These are phyloP conservation scores for Yponomeuta evonymella DNA, from an alignment of 2,888 invertebrate species.

Conservation along the genomic window DNA sequence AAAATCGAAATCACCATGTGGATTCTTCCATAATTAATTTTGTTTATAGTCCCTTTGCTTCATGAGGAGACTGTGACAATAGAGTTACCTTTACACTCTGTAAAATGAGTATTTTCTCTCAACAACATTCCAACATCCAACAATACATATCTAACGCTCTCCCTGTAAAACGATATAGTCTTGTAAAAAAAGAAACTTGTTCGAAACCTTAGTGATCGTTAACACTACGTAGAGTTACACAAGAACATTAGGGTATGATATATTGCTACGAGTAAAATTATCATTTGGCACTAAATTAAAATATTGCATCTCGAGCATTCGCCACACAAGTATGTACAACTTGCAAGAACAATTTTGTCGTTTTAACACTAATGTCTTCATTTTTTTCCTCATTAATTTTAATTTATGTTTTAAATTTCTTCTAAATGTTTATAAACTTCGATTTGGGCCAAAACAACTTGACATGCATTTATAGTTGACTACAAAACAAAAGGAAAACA, in stretches of 20 bases:
- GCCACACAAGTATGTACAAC: conserved; percentile 54
- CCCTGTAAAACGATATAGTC: conserved; percentile 76
- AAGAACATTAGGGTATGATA: conserved; percentile 72
- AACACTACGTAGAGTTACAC: conserved; percentile 70
- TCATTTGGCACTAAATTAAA: conserved; percentile 77
- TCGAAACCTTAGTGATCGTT: conserved; percentile 72
- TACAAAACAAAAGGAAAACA: conserved; percentile 49
- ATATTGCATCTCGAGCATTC: conserved; percentile 74
- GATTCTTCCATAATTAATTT: background rate
- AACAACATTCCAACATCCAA: conserved; percentile 68
- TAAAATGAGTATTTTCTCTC: conserved; percentile 71
- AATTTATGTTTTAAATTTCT: conserved; percentile 40
- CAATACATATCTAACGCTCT: conserved; percentile 71
- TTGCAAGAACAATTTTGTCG: conserved; percentile 40
- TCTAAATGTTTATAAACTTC: conserved; percentile 54
- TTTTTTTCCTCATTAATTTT: conserved; percentile 21
- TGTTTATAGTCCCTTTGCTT: background rate
- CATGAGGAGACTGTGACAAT: background rate
- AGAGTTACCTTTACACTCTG: conserved; percentile 61
- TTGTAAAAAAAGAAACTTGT: conserved; percentile 72
- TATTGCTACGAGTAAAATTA: conserved; percentile 76
- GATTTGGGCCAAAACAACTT: conserved; percentile 48
- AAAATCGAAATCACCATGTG: background rate
- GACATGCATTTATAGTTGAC: conserved; percentile 38
- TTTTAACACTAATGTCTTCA: conserved; percentile 52